These are phyloP conservation scores for Portevinia maculata DNA, from an alignment of 2,888 invertebrate species.

Conservation along the genomic window DNA sequence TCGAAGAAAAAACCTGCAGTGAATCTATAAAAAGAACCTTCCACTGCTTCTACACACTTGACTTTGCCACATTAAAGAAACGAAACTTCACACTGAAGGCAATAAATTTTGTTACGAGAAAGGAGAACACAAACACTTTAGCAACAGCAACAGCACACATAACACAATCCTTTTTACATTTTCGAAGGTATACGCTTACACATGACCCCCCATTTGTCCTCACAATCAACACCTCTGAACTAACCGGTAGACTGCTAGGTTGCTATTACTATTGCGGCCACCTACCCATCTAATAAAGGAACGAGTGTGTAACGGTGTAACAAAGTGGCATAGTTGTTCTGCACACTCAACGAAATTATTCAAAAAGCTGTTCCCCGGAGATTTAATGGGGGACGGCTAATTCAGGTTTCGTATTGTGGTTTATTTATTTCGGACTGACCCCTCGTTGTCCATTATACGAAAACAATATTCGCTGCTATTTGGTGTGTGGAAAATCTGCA, in stretches of 20 bases:
- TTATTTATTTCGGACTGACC: conserved; percentile 48
- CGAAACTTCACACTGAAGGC: conserved; percentile 56
- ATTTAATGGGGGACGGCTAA: conserved; percentile 67
- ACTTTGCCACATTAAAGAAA: conserved; percentile 62
- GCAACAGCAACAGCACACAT: background rate
- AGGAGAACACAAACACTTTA: conserved; percentile 49
- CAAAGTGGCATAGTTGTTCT: conserved; percentile 59
- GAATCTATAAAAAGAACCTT: conserved; percentile 28
- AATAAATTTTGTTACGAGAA: conserved; percentile 64
- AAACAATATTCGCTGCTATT: conserved; percentile 17
- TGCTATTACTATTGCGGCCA: conserved; percentile 29
- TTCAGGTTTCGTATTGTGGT: conserved; percentile 65
- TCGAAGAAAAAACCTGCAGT: conserved; percentile 1
- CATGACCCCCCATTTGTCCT: background rate
- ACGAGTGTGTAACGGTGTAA: conserved; percentile 51
- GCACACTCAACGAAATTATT: conserved; percentile 61
- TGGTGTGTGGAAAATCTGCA: conserved; percentile 58
- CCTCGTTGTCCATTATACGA: background rate
- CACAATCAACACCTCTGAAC: conserved; percentile 62
- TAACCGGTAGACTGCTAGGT: conserved; percentile 27
- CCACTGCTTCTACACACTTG: conserved; percentile 44
- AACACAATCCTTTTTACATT: conserved; percentile 50
- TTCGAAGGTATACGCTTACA: conserved; percentile 9
- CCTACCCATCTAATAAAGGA: conserved; percentile 49
- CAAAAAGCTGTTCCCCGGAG: conserved; percentile 70